phyloP scores from a whole-genome alignment of 2,113 vertebrate genomes.

The Zeus faber region DNA sequence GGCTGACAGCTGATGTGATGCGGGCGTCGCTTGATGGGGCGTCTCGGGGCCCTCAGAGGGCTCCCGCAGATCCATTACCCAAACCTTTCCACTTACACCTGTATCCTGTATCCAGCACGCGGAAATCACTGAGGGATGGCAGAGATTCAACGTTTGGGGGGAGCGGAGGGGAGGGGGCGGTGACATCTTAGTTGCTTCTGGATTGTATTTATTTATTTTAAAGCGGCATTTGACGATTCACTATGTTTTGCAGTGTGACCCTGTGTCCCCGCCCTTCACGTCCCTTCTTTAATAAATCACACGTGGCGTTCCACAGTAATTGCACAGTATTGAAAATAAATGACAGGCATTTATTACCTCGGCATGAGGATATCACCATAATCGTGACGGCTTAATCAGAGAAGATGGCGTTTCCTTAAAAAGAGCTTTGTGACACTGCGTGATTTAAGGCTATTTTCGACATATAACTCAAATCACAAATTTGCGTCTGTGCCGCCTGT shows the following conservation, averaged over 20 bases:
- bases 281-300: no score
- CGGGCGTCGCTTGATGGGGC: no score
- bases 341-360: not conserved
- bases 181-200: conserved; percentile 32
- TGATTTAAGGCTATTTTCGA: conserved; percentile 8
- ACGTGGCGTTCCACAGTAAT: no score
- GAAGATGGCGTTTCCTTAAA: no score
- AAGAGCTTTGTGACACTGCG: conserved; percentile 18
- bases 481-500: conserved; percentile 1
- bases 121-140: conserved; percentile 50
- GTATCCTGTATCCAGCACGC: conserved; percentile 27
- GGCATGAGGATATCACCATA: conserved; percentile 2
- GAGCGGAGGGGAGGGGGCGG: conserved; percentile 45
- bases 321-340: not conserved
- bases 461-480: conserved; percentile 5
- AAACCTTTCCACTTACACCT: conserved; percentile 51
- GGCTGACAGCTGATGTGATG: no score
- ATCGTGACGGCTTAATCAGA: not conserved
- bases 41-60: no score
- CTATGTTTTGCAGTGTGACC: no score
- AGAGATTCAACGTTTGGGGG: conserved; percentile 22
- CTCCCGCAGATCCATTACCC: conserved; percentile 47
- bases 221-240: not conserved
- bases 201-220: not conserved
- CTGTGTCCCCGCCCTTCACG: not conserved